Base-by-base conservation (phyloP, 2,797 vertebrate genomes). In the Xerus rutilus region DNA sequence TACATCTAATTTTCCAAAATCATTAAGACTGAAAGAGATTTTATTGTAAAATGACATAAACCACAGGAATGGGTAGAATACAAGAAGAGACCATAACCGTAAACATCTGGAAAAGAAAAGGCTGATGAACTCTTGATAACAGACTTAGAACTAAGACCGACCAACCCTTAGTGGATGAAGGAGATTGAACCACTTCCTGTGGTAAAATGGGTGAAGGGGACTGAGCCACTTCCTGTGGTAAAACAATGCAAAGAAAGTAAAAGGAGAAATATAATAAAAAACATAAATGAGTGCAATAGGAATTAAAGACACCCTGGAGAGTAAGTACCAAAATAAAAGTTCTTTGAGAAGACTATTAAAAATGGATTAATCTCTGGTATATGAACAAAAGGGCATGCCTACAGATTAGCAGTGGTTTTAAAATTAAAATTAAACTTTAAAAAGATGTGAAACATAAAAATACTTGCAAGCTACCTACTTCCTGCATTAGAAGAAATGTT, bases 341-440 rank as follows among this genome's bases (percentile, higher is more conserved):
- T 83, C 39, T 83, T 94, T 76, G 32, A 84, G 74, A 89, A 83
- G 49, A 69, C 32, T 18, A 47, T 70, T 67, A 43, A 77, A 89
- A 84, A 49, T 49, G 5, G 39, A 47, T 77, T 32, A 62, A 81
- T 70, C 28, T 73, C 43, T 79, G 18, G 13, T 49, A 84, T 25
- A 62, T 25, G 21, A 62, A 62, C 59, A 62, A 25, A 6, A 84
- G 25, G 32, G 15, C 25, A 15, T 28, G 17, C 21, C 62, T 39
- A 32, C 28, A 92, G 72, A 59, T 28, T 4, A 47, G 45, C 8
- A 89, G 35, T 35, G 39, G 28, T 72, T 88, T 93, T 54, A 3
- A 18, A 62, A 45, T 81, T 62, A 57, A 78, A 57, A 57, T 78
- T 15, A 62, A 62, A 43, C 7, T 82, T 45, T 43, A 32, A 82